These are phyloP conservation scores for Margaritifera margaritifera DNA, from an alignment of 2,888 invertebrate genomes.

Conservation along the genomic window DNA sequence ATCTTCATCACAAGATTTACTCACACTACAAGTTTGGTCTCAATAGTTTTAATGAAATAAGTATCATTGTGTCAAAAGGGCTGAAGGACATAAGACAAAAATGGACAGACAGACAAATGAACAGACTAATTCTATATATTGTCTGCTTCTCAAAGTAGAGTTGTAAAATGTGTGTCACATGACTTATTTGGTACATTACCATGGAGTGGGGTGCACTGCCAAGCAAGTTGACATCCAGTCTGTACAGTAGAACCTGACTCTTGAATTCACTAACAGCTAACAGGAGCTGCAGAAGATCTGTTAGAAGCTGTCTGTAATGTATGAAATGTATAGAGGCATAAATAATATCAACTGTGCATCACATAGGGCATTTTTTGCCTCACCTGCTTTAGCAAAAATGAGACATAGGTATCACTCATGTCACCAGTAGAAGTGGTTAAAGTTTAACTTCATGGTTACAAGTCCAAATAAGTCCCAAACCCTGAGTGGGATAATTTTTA, in stretches of 20 bases:
- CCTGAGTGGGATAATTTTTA: too few species aligned
- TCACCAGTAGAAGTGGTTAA: too few species aligned
- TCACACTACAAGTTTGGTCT: too few species aligned
- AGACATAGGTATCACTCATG: too few species aligned
- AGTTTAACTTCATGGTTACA: too few species aligned
- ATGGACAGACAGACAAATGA: background rate
- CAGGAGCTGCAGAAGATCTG: conserved; percentile 62
- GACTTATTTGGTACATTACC: conserved; percentile 2
- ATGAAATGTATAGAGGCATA: background rate
- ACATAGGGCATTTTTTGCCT: too few species aligned
- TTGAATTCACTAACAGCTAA: conserved; percentile 64
- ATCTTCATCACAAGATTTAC: too few species aligned
- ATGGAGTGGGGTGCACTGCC: conserved; percentile 53
- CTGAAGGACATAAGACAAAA: background rate
- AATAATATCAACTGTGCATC: background rate
- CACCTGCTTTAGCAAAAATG: too few species aligned
- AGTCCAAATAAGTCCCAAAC: too few species aligned
- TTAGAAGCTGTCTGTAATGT: conserved; percentile 56
- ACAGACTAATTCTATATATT: background rate
- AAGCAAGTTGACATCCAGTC: conserved; percentile 66
- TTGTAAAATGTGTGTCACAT: conserved; percentile 1
- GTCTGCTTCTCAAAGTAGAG: background rate
- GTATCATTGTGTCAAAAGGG: too few species aligned
- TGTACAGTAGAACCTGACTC: conserved; percentile 62
- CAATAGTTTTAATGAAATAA: too few species aligned